Evolutionary conservation across 2,113 vertebrate species (phyloP).

Genomic region (Dinomys branickii): DNA sequence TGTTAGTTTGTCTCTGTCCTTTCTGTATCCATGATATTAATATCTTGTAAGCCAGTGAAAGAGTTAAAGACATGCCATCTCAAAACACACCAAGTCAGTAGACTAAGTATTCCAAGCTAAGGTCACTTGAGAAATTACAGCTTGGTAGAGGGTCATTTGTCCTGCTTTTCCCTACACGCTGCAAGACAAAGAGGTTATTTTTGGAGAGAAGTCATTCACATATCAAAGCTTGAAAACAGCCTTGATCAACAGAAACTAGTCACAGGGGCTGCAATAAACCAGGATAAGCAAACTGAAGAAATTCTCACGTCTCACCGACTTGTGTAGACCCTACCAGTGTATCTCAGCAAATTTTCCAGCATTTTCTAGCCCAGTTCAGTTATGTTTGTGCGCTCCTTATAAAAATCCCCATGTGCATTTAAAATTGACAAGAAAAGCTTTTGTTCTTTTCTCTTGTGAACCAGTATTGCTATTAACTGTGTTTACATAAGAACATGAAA

Average conservation of each 20-base stretch:
- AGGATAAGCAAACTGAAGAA: no score
- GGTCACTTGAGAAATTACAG: background rate
- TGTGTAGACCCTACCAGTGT: rapidly evolving
- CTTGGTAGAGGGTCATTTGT: background rate
- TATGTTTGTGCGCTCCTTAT: background rate
- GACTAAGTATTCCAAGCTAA: background rate
- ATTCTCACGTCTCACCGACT: background rate
- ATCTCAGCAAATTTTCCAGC: background rate
- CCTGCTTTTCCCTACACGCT: background rate
- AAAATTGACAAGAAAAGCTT: background rate
- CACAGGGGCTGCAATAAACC: no score
- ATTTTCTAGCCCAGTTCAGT: rapidly evolving
- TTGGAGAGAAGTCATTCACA: background rate
- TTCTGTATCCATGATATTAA: background rate
- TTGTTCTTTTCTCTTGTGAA: background rate
- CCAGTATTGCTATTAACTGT: background rate
- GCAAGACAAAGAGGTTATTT: background rate
- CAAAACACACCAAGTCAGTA: background rate
- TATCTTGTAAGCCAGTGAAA: background rate
- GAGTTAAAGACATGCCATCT: background rate
- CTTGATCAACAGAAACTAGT: background rate
- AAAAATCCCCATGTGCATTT: background rate
- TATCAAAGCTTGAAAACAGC: background rate
- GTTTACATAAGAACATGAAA: background rate
- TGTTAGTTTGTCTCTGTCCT: background rate